Evolutionary conservation across 2,888 invertebrate species (phyloP), one percentile per base, ranked within the genome.

Genomic region (Epistrophe eligans): DNA sequence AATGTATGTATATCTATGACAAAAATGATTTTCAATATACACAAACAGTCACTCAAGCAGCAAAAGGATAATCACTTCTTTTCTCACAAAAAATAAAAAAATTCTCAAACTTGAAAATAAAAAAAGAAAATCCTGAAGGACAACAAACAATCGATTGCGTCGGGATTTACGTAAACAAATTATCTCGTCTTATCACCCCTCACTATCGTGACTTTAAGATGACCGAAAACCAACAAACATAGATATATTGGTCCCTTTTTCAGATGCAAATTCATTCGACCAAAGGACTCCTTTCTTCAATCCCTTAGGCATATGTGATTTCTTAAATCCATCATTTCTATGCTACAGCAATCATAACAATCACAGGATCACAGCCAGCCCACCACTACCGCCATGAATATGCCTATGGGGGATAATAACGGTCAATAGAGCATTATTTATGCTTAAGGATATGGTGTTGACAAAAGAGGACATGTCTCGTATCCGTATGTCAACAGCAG

Each of bases 361-460:
- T 79, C 70, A 77, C 77, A 71, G 57, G 82, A 87, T 82, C 73
- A 79, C 77, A 82, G 58, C 74, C 77, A 82, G 58, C 74, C 77
- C 84, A 85, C 48, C 19, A 3, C 15, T 24, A 48, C 82, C 72
- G 48, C 70, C 48, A 24, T 19, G 11, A 70, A 67, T 66, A 43
- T 70, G 48, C 48, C 85, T 70, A 52, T 67, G 62, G 79, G 85
- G 82, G 83, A 87, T 87, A 87, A 87, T 87, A 87, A 87, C 87
- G 87, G 87, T 87, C 87, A 87, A 87, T 79, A 87, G 79, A 83
- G 71, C 72, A 72, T 74, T 35, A 62, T 62, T 50, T 50, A 82
- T 83, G 40, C 85, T 67, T 76, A 32, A 24, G 45, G 77, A 64
- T 67, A 55, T 76, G 58, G 40, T 17, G n/a, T 73, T 66, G 55